These are phyloP conservation scores for Carabus problematicus DNA, from an alignment of 2,888 invertebrate species.

Conservation along the genomic window DNA sequence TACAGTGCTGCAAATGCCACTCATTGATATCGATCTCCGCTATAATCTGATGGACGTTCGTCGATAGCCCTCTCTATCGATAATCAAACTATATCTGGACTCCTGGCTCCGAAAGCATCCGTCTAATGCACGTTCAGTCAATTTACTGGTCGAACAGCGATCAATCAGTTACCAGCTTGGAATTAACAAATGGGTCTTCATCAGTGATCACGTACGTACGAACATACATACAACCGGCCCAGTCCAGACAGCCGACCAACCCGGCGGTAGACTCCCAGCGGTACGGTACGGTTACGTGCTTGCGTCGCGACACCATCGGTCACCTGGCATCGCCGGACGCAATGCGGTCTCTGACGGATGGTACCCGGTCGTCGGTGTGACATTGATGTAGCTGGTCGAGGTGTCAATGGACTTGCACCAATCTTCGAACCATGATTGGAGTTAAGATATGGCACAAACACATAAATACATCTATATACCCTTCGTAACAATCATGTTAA, in stretches of 20 bases:
- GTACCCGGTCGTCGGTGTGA: slow-evolving; percentile 23
- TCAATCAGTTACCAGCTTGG: slow-evolving; percentile 4
- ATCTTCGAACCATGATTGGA: slow-evolving; percentile 24
- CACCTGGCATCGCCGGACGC: slow-evolving; percentile 24
- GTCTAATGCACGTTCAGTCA: slow-evolving; percentile 13
- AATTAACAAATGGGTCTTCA: slow-evolving; percentile 17
- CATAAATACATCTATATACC: too few relatives aligned
- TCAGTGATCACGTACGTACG: background rate
- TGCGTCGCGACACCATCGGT: slow-evolving; percentile 22
- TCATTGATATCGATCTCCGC: background rate
- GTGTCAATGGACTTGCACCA: slow-evolving; percentile 18
- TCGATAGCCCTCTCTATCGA: slow-evolving; percentile 6
- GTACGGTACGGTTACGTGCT: background rate
- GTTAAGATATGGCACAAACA: background rate
- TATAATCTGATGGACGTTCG: slow-evolving; percentile 9
- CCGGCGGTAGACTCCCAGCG: slow-evolving; percentile 7
- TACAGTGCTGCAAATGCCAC: too few relatives aligned
- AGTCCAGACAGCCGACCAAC: background rate
- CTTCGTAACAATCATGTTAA: background rate
- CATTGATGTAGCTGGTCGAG: slow-evolving; percentile 30
- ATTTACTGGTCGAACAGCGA: slow-evolving; percentile 18
- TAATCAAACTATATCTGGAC: slow-evolving; percentile 1
- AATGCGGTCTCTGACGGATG: slow-evolving; percentile 18
- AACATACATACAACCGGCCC: background rate
- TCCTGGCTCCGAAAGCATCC: slow-evolving; percentile 9